phyloP scores from a whole-genome alignment of 2,888 invertebrate species.

The Chorisops tibialis region DNA sequence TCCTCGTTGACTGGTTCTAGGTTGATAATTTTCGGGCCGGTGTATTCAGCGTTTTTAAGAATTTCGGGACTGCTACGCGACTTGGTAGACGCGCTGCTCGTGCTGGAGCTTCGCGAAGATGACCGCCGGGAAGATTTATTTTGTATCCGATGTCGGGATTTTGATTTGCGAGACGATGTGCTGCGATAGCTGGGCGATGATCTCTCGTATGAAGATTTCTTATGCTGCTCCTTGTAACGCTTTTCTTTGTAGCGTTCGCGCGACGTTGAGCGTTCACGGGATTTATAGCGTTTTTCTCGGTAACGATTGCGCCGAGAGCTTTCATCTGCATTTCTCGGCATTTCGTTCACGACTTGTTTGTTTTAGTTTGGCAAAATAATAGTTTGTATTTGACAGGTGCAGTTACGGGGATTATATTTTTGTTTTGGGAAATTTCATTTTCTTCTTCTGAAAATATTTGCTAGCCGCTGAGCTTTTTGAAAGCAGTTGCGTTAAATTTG shows the following conservation, averaged over 20 bases:
- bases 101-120: neutral
- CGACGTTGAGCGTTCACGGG: constrained; percentile 2
- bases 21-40: neutral
- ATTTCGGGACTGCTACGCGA: constrained; percentile 7
- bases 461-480: no score
- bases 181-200: constrained; percentile 2
- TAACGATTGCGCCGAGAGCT: neutral
- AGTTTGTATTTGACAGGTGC: neutral
- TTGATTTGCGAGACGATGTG: neutral
- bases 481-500: no score
- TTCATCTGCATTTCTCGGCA: constrained; percentile 1
- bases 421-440: constrained; percentile 14
- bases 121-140: constrained; percentile 13
- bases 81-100: no score
- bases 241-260: constrained; percentile 8
- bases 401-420: neutral
- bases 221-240: neutral
- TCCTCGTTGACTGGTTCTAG: constrained; percentile 9
- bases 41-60: neutral
- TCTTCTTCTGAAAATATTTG: no score
- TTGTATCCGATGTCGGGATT: neutral
- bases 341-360: no score
- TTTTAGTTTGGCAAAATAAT: neutral
- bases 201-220: constrained; percentile 9
- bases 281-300: neutral